Percentiles rank a stretch among this genome's conserved stretches.
Evolutionary conservation across 92 coral and sea anemone species (phyloP).

Genomic region (Hydrozoanthus gracilis): DNA sequence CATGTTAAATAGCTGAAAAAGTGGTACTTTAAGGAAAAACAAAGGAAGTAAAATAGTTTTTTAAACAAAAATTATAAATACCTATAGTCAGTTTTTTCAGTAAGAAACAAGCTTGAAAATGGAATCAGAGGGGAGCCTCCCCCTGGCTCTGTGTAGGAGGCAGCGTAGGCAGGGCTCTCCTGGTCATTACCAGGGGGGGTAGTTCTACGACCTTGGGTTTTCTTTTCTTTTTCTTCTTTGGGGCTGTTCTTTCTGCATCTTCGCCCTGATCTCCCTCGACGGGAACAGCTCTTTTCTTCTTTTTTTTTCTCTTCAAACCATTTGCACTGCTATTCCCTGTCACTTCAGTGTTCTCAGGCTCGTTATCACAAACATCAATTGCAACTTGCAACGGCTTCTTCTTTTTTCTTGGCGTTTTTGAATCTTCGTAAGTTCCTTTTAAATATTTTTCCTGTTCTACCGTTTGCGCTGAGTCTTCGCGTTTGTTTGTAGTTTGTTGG

Average conservation of each 20-base stretch:
- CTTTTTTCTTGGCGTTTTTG: not conserved
- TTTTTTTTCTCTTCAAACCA: slow-evolving; percentile 25
- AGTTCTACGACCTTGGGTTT: slow-evolving; percentile 24
- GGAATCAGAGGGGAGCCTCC: slow-evolving; percentile 5
- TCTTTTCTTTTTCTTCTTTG: slow-evolving; percentile 38
- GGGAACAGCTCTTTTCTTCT: slow-evolving; percentile 27
- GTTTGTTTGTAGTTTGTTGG: not conserved
- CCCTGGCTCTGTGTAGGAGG: not conserved
- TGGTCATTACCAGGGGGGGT: slow-evolving; percentile 29
- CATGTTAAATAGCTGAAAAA: too few relatives aligned
- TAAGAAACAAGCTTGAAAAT: not conserved
- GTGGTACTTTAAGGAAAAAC: too few relatives aligned
- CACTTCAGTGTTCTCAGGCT: slow-evolving; percentile 11
- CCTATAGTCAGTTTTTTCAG: not conserved
- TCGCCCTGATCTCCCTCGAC: slow-evolving; percentile 23
- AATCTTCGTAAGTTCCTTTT: not conserved
- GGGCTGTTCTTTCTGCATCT: slow-evolving; percentile 26
- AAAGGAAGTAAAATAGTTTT: too few relatives aligned
- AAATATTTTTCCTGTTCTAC: not conserved
- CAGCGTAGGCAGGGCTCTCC: slow-evolving; percentile 35
- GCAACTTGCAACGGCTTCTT: slow-evolving; percentile 26
- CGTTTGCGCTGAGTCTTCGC: too few relatives aligned
- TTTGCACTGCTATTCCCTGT: not conserved
- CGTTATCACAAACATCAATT: slow-evolving; percentile 11
- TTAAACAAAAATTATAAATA: not conserved